Evolutionary conservation across 2,888 invertebrate species (phyloP), one percentile per base, ranked within the genome.

Genomic region (Nipponacmea schrenckii): DNA sequence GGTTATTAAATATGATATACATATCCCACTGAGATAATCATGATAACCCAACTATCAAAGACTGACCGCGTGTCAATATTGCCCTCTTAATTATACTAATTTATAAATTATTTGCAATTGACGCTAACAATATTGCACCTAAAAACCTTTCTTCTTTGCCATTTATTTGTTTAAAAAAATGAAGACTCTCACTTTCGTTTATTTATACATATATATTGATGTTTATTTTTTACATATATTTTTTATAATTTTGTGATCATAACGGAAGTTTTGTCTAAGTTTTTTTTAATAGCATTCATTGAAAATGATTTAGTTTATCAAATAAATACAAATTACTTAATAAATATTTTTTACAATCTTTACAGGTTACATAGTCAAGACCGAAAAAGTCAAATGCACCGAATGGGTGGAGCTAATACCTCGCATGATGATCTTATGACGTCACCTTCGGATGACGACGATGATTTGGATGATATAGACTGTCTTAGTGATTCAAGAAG

Each of bases 401-500:
- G 56, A 56, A 20, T 56, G 20, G 56, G 56, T 20, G 56, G 56
- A 56, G 20, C 56, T 14, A 56, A 56, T 24, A 56, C 56, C 20
- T 56, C 56, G 20, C 56, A 56, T 56, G 56, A 56, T 56, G 56
- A 56, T 56, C 39, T 39, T 20, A 24, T 68, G 56, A 39, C 56
- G n/a, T 62, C 68, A 24, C 45, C 68, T 17, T 39, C 68, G 26
- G 68, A 45, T 20, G 68, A 69, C 46, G 68, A 62, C 2, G 67
- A 50, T 31, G 68, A 63, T 45, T 24, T 62, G 45, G 62, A 63
- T 63, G 62, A 62, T 27, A 69, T 69, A 44, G 68, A 69, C 68
- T 63, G 56, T 65, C 56, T 64, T 64, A 56, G 56, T 65, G 70
- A 70, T 65, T 70, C 70, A 62, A 65, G 70, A 50, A 70, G 70